Percentiles rank a stretch among this genome's conserved stretches.
phyloP scores from a whole-genome alignment of 2,113 vertebrate genomes.

The Rallus limicola region DNA sequence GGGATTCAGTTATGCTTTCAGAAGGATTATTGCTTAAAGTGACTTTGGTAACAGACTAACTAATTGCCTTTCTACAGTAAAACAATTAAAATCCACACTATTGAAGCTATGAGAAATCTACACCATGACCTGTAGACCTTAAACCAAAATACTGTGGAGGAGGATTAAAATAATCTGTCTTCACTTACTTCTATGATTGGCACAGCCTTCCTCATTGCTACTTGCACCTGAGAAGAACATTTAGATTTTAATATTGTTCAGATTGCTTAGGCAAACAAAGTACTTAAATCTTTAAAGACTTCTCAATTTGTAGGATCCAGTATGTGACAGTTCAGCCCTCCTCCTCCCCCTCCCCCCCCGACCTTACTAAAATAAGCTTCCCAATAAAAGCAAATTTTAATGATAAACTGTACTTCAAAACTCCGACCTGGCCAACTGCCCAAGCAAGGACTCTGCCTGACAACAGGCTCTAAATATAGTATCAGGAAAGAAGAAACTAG shows the following conservation, averaged over 20 bases:
- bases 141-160: not conserved
- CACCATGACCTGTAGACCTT: not conserved
- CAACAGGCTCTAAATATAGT: not conserved
- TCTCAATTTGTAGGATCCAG: not conserved
- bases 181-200: not conserved
- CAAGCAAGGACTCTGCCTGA: not conserved
- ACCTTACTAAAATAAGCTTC: not conserved
- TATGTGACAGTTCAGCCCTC: fast-evolving
- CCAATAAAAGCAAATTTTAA: not conserved
- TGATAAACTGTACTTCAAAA: not conserved
- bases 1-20: not conserved
- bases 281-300: not conserved
- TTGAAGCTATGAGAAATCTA: not conserved
- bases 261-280: not conserved
- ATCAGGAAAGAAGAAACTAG: not conserved
- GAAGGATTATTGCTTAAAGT: not conserved
- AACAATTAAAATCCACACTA: not conserved
- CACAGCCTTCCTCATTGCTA: not conserved
- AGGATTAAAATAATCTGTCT: not conserved
- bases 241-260: not conserved
- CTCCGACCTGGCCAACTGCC: not conserved
- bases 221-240: not conserved
- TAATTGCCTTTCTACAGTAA: not conserved
- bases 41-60: not conserved
- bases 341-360: fast-evolving